Evolutionary conservation across 2,113 vertebrate species (phyloP).

Genomic region (Falcunculus frontatus): DNA sequence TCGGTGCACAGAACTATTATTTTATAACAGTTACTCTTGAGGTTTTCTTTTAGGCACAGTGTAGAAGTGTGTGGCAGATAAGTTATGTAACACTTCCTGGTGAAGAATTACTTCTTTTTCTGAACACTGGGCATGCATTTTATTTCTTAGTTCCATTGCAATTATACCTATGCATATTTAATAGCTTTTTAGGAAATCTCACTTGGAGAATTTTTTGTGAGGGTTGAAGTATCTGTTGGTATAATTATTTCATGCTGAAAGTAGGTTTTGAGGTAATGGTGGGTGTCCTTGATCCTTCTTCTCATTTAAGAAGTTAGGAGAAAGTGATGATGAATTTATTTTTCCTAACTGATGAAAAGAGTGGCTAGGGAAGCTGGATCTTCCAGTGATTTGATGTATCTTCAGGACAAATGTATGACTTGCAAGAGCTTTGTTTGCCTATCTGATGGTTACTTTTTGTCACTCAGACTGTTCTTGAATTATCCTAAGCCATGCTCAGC

Average conservation of each 20-base stretch:
- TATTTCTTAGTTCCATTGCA: neutral
- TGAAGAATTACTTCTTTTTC: neutral
- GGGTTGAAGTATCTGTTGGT: neutral
- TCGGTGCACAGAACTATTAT: neutral
- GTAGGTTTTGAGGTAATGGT: neutral
- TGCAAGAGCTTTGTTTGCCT: neutral
- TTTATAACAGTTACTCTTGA: neutral
- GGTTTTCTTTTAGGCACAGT: neutral
- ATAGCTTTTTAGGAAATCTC: neutral
- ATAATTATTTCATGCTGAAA: neutral
- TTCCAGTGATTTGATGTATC: neutral
- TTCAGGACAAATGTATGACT: neutral
- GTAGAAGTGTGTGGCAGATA: neutral
- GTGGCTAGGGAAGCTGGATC: neutral
- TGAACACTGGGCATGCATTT: neutral
- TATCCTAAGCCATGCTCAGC: neutral
- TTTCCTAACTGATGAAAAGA: neutral
- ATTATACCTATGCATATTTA: neutral
- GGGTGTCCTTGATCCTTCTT: neutral
- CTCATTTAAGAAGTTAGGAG: neutral
- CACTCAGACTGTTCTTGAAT: neutral
- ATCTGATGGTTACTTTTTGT: neutral
- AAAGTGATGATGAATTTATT: neutral
- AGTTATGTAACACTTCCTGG: neutral
- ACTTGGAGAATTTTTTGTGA: neutral